These are phyloP conservation scores for Gobius niger DNA, from an alignment of 2,113 vertebrate genomes.

Conservation along the genomic window DNA sequence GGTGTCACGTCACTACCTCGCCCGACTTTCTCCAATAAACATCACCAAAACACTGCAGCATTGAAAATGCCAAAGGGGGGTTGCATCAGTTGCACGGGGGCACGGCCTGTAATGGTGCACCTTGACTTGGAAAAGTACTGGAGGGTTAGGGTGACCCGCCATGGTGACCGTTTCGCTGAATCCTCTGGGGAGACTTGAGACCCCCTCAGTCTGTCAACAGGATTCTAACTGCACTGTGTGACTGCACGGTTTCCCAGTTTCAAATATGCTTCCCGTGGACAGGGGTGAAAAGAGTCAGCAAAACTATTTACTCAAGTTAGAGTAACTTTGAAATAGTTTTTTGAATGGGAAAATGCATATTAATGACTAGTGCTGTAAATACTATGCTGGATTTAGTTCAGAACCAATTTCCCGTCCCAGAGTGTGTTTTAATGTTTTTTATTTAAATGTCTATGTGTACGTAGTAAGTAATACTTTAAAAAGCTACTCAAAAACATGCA, in stretches of 20 bases:
- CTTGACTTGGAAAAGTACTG: constrained; percentile 54
- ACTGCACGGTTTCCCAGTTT: constrained; percentile 3
- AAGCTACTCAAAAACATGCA: no score
- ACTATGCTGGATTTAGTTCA: no score
- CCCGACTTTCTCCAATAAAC: constrained; percentile 8
- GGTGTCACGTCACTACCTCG: constrained; percentile 8
- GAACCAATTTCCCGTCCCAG: no score
- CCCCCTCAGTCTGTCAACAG: constrained; percentile 28
- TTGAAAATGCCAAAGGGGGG: background rate
- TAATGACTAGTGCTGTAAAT: no score
- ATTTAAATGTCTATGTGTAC: no score
- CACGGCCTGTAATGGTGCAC: background rate
- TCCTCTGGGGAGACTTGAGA: constrained; percentile 22
- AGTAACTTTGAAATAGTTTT: no score
- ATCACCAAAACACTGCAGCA: constrained; percentile 21
- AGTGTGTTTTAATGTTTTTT: no score
- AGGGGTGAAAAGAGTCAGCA: no score
- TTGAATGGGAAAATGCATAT: no score
- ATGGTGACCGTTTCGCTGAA: constrained; percentile 17
- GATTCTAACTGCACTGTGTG: constrained; percentile 11
- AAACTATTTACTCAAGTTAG: no score
- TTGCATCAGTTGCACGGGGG: background rate
- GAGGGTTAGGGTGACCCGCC: background rate
- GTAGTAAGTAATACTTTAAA: no score
- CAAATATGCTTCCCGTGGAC: background rate